Base-by-base conservation (phyloP, 2,113 vertebrate genomes). In the Pipa parva region DNA sequence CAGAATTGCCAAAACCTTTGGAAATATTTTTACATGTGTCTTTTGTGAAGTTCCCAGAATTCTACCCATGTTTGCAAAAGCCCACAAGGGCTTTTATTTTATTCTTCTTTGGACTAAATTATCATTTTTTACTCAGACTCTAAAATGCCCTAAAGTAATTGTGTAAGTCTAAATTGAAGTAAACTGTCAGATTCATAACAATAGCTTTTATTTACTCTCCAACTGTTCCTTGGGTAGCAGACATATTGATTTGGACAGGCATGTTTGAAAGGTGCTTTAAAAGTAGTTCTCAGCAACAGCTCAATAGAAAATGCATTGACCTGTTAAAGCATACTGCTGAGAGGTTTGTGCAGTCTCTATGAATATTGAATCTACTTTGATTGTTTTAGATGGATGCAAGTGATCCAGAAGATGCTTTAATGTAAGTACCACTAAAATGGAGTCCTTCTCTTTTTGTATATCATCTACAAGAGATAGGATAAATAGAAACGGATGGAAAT, bases 271-370 rank as follows among this genome's bases (percentile, higher is more conserved):
- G 50, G 59, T 76, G 78, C 63, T 83, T 85, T 71, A 73, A 63
- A 77, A 81, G 63, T 79, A 76, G 74, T 80, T 78, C 71, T 78
- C 54, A 67, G 67, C 26, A 58, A 56, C 48, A 69, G 48, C 71
- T 77, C 71, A 70, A n/a, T 65, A 77, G 77, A 80, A 80, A 81
- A 85, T 24, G 26, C 78, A 75, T 2, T 86, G 86, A 84, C 81
- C 80, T 84, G 79, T 77, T 63, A 81, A 80, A 80, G 60, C 54
- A 22, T 29, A 63, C 58, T 78, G 67, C 73, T 7, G 56, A 79
- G 59, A 76, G 46, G 72, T 78, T 0, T 48, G 25, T 72, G 60
- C 68, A 76, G 68, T 26, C 61, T 68, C 37, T 58, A 55, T 71
- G 72, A 81, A 76, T 71, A 50, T 68, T 72, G 55, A 45, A 24